Percentiles rank a stretch among this genome's conserved stretches.
These are phyloP conservation scores for Horisme vitalbata DNA, from an alignment of 2,888 invertebrate species.

Conservation along the genomic window DNA sequence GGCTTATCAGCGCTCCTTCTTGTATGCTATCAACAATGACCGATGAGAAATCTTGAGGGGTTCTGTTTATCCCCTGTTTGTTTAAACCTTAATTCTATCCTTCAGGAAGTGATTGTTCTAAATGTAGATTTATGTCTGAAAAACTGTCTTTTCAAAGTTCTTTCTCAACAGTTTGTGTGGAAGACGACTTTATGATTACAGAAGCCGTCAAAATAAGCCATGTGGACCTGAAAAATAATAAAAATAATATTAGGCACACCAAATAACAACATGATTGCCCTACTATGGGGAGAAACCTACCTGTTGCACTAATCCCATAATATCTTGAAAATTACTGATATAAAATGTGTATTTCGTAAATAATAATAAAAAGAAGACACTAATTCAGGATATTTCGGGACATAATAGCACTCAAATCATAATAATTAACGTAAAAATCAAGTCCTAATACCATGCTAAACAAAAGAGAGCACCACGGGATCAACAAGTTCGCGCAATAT, in stretches of 20 bases:
- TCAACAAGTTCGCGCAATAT: constrained; percentile 70
- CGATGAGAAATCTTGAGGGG: constrained; percentile 30
- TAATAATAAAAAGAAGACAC: constrained; percentile 30
- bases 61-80: constrained; percentile 2
- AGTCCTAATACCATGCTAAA: constrained; percentile 60
- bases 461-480: constrained; percentile 60
- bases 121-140: constrained; percentile 37
- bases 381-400: constrained; percentile 32
- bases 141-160: constrained; percentile 9
- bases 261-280: constrained; percentile 44
- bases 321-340: constrained; percentile 30
- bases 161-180: constrained; percentile 44
- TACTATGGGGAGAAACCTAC: constrained; percentile 47
- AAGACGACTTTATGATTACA: constrained; percentile 51
- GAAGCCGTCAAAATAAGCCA: constrained; percentile 50
- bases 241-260: constrained; percentile 40
- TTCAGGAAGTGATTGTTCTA: no score
- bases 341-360: constrained; percentile 26
- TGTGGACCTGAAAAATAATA: constrained; percentile 63
- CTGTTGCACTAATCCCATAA: constrained; percentile 36
- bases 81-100: constrained; percentile 1
- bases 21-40: constrained; percentile 48
- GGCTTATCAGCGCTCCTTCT: constrained; percentile 47
- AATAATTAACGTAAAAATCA: constrained; percentile 55
- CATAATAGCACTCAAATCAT: constrained; percentile 40